Evolutionary conservation across 2,888 invertebrate species (phyloP), one percentile per base, ranked within the genome.

Genomic region (Dione vanillae): DNA sequence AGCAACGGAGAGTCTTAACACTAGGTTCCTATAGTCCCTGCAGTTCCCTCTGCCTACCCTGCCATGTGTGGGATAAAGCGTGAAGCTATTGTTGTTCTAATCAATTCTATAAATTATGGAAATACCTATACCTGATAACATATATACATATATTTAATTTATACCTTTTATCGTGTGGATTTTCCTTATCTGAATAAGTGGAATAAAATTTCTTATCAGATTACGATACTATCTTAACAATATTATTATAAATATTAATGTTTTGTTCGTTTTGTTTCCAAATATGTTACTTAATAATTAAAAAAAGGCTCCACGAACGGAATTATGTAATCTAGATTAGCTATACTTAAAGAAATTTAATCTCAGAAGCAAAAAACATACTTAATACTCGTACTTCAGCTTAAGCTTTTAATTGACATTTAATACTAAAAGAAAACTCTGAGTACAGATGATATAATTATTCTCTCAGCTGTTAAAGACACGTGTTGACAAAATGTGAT

Each of bases 201-300:
- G 16, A 10, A 37, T 10, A n/a, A 54, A 35, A 10, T 3, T n/a
- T 37, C n/a, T 54, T 54, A 54, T 54, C 54, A 54, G 54, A 54
- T 56, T 56, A 56, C 56, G 56, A 16, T 56, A 56, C 11, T 6
- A 56, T 37, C 56, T 56, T 56, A 11, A 56, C 37, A 40, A 56
- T 56, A 56, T 19, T 56, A 40, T 56, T 40, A 1, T 54, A 54
- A 54, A 16, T 54, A 8, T 37, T 16, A 49, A 37, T 54, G 10
- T 16, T 37, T n/a, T 2, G 8, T 54, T 35, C 2, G 35, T 35
- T 54, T n/a, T 10, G 8, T 35, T 54, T 37, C n/a, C 9, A 54
- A 54, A 10, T 35, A 9, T 11, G n/a, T 49, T 20, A 49, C 49
- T 49, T 5, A 52, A 35, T 27, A 27, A 27, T 27, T 27, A 27